Conservation (phyloP, 92 coral and sea anemone species). For the Virgularia gustaviana region DNA sequence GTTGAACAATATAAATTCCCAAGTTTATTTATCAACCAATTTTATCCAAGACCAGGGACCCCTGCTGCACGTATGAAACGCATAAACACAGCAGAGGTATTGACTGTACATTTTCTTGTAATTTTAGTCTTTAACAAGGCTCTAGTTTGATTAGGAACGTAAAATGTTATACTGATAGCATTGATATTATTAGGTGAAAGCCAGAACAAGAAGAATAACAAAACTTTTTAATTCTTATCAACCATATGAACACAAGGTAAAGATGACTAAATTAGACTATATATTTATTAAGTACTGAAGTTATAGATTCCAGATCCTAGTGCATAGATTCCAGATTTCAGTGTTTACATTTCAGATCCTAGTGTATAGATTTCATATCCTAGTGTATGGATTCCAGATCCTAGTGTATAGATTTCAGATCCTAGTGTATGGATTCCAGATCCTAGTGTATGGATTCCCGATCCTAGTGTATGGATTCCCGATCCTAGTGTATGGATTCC, state of each 20-base stretch:
- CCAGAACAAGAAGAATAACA: slow-evolving; percentile 76
- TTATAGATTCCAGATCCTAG: too few relatives aligned
- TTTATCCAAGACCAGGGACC: slow-evolving; percentile 94
- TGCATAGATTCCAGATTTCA: too few relatives aligned
- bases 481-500: too few relatives aligned
- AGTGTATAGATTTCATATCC: too few relatives aligned
- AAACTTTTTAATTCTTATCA: slow-evolving; percentile 86
- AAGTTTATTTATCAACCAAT: slow-evolving; percentile 91
- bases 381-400: too few relatives aligned
- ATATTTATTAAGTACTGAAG: background rate
- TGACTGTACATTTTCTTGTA: background rate
- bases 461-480: too few relatives aligned
- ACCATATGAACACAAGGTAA: slow-evolving; percentile 90
- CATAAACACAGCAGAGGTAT: slow-evolving; percentile 88
- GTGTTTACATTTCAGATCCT: too few relatives aligned
- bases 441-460: too few relatives aligned
- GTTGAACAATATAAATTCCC: slow-evolving; percentile 87
- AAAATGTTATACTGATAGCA: too few relatives aligned
- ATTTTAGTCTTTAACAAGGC: background rate
- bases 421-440: too few relatives aligned
- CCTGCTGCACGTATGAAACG: slow-evolving; percentile 97
- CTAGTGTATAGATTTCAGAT: too few relatives aligned
- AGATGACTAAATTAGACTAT: background rate
- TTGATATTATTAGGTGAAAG: slow-evolving; percentile 68
- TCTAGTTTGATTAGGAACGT: too few relatives aligned